Base-by-base conservation (phyloP, 2,888 invertebrate genomes). In the Sarcophaga subvicina region DNA sequence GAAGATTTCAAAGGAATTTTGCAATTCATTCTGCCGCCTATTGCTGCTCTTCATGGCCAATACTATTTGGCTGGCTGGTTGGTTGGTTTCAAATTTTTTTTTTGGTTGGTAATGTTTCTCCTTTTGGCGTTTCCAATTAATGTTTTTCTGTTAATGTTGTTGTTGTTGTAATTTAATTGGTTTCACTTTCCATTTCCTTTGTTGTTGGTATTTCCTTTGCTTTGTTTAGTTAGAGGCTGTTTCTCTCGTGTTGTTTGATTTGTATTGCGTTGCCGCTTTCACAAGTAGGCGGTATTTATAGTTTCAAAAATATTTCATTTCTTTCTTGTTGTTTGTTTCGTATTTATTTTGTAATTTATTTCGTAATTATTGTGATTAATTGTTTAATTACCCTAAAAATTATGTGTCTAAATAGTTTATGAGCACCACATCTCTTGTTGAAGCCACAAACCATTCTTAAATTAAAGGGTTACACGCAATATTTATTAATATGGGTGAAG, bases 331-430 rank as follows among this genome's bases (percentile, higher is more conserved):
- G 1, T 6, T 37, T 37, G n/a, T 71, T 84, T 75, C 20, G 37
- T 49, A 54, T 80, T 59, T 72, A 12, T 63, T 72, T 17, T 63
- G 54, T 78, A 70, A 78, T 78, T 81, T 60, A 77, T 77, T 86
- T 71, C n/a, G 62, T 71, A 49, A 62, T 79, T 71, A 86, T 71
- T 71, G 20, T 79, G 66, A 86, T 82, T 79, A 82, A 49, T 54
- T 64, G 54, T 45, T 76, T 62, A 79, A 79, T 79, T 82, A 85
- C n/a, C 37, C 62, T 62, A 2, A 78, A 69, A 70, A 70, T 47
- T 72, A 82, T 81, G 47, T 14, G 17, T 54, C 1, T 54, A 54
- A 81, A 85, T 75, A 60, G 22, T 79, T 82, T 70, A 85, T 82
- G 47, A 49, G 49, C 14, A 49, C 12, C 49, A 49, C 12, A 49